These are phyloP conservation scores for Drosophila kohkoa DNA, from an alignment of 1,140 invertebrate genomes.

Conservation along the genomic window DNA sequence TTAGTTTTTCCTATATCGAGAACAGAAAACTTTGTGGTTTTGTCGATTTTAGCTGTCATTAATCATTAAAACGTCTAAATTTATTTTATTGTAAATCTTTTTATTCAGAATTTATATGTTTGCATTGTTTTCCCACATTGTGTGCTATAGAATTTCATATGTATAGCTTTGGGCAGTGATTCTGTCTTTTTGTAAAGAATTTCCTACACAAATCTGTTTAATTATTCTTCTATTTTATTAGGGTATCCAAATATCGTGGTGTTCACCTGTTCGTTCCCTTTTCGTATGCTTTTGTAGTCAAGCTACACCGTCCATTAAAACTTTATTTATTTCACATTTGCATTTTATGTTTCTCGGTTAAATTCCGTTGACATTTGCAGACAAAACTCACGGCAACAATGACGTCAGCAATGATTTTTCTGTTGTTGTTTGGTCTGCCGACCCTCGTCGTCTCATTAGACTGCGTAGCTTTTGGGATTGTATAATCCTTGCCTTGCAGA, in stretches of 20 bases:
- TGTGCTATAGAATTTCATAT: too few species aligned
- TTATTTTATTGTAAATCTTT: too few species aligned
- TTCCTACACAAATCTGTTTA: too few species aligned
- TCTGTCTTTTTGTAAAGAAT: too few species aligned
- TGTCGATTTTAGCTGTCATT: neutral
- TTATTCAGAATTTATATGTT: too few species aligned
- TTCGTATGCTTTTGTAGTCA: constrained; percentile 20
- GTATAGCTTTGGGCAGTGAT: too few species aligned
- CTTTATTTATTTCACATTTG: constrained; percentile 57
- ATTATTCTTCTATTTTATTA: constrained; percentile 1
- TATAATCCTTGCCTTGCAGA: constrained; percentile 36
- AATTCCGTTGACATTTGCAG: constrained; percentile 61
- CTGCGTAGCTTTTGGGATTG: constrained; percentile 23
- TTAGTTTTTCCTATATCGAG: neutral
- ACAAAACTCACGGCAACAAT: constrained; percentile 4
- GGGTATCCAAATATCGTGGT: neutral
- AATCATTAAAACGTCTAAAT: neutral
- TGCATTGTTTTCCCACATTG: too few species aligned
- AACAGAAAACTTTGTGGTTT: neutral
- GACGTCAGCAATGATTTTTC: constrained; percentile 22
- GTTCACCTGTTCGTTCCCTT: neutral
- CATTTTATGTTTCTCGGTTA: constrained; percentile 56
- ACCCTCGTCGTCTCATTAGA: neutral
- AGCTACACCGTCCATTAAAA: constrained; percentile 39
- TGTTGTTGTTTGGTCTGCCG: constrained; percentile 18